Evolutionary conservation across 1,140 invertebrate genomes (phyloP).

Genomic region (Plodia interpunctella): DNA sequence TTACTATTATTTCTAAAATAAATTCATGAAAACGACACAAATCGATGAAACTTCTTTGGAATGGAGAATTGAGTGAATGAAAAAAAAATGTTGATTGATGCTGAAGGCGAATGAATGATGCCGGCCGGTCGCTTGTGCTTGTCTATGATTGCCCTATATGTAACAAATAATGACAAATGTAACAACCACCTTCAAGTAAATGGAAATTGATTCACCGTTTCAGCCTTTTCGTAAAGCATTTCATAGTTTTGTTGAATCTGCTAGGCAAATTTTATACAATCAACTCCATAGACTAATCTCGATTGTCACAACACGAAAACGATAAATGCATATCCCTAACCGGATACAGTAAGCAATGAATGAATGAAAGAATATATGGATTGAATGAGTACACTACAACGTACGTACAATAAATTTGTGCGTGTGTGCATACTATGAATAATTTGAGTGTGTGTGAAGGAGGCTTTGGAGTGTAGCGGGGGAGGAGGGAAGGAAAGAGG

Average conservation of each 20-base stretch:
- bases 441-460: slow-evolving; percentile 32
- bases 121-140: not conserved
- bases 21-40: slow-evolving; percentile 43
- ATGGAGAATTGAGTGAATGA: slow-evolving; percentile 21
- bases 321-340: not conserved
- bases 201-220: too few species aligned
- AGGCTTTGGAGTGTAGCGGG: slow-evolving; percentile 38
- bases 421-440: slow-evolving; percentile 9
- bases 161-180: too few species aligned
- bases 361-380: not conserved
- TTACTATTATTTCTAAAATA: slow-evolving; percentile 27
- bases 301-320: not conserved
- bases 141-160: too few species aligned
- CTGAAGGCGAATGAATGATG: slow-evolving; percentile 5
- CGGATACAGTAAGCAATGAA: not conserved
- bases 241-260: too few species aligned
- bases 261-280: too few species aligned
- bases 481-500: slow-evolving; percentile 52
- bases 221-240: too few species aligned
- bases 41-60: slow-evolving; percentile 51
- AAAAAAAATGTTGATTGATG: slow-evolving; percentile 19
- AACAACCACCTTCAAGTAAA: too few species aligned
- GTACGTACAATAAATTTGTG: not conserved
- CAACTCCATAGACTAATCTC: not conserved
- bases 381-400: slow-evolving; percentile 21